A percentile compares a stretch with the other conserved stretches of the same genome.
Conservation (phyloP, 2,113 vertebrate species). For the Tiliqua scincoides region DNA sequence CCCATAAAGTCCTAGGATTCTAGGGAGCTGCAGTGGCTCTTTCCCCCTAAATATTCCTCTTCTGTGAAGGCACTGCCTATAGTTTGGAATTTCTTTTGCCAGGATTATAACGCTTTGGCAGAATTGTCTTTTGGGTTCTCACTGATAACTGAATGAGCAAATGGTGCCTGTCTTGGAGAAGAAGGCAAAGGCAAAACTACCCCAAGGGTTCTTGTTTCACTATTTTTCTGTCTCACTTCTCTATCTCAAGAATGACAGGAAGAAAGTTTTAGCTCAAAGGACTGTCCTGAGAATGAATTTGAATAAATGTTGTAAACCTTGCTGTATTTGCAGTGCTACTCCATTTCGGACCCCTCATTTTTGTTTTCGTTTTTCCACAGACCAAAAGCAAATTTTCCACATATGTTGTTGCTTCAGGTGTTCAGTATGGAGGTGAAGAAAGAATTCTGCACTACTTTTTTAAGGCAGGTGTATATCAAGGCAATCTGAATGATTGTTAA, state of each 20-base stretch:
- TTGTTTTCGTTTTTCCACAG: constrained; percentile 66
- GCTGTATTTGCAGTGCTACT: not conserved
- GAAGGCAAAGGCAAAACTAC: not conserved
- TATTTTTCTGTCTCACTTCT: not conserved
- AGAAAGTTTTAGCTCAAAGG: not conserved
- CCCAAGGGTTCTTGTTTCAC: not conserved
- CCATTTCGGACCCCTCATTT: not conserved
- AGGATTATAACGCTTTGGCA: not conserved
- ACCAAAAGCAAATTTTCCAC: constrained; percentile 78
- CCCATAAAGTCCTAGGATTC: not conserved
- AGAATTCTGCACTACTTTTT: constrained; percentile 90
- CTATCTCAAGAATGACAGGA: not conserved
- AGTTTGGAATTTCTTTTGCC: not conserved
- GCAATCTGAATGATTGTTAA: not conserved
- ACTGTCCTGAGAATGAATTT: not conserved
- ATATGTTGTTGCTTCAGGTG: constrained; percentile 88
- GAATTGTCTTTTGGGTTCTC: not conserved
- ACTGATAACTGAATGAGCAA: not conserved
- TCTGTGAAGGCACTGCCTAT: not conserved
- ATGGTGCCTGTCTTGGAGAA: not conserved
- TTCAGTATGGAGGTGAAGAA: constrained; percentile 90
- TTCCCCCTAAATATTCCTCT: not conserved
- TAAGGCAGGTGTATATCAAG: constrained; percentile 78
- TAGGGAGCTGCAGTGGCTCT: not conserved
- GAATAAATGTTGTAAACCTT: not conserved